Base-by-base conservation (phyloP, 2,113 vertebrate genomes). In the Felis chaus region DNA sequence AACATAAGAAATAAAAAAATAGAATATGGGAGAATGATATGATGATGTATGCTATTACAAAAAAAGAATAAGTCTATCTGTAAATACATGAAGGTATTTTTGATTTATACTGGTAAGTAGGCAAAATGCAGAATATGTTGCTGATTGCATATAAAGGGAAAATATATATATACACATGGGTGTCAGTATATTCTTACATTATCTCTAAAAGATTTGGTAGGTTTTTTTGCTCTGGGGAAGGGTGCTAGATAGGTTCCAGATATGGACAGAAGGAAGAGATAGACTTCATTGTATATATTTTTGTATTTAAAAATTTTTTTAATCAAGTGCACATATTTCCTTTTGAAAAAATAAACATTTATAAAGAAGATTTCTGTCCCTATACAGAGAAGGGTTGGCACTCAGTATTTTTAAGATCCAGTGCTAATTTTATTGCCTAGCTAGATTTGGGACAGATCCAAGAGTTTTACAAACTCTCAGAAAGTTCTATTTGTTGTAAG, bases 401-500 rank as follows among this genome's bases (percentile, higher is more conserved):
- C 4, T 90, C 3, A 57, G 61, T 68, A 91, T 83, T 31, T 78
- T 10, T 86, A 27, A 65, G 4, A 95, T 1, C 4, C 71, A 71
- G 10, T 82, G 33, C 12, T 94, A 89, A 80, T 65, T 95, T 55
- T 57, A 83, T 55, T 85, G 3, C 12, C 5, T 10, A 78, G 71
- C 14, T 73, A 84, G 39, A 88, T 85, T 90, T 36, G n/a, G 19
- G 39, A 96, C 27, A 89, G 16, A 63, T 91, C 25, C 84, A 61
- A 95, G 53, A 94, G 39, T 78, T 92, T 55, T 39, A 7, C 13
- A 55, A 88, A 95, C 31, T 85, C 12, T 74, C 87, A 31, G 25
- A 90, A 96, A 96, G 27, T 8, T 21, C 76, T 25, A 86, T 94
- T 96, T 89, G 7, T 92, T 92, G 4, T 89, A 88, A 69, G 14